Evolutionary conservation across 2,113 vertebrate genomes (phyloP), one percentile per base, ranked within the genome.

Genomic region (Ceyx margarethae): DNA sequence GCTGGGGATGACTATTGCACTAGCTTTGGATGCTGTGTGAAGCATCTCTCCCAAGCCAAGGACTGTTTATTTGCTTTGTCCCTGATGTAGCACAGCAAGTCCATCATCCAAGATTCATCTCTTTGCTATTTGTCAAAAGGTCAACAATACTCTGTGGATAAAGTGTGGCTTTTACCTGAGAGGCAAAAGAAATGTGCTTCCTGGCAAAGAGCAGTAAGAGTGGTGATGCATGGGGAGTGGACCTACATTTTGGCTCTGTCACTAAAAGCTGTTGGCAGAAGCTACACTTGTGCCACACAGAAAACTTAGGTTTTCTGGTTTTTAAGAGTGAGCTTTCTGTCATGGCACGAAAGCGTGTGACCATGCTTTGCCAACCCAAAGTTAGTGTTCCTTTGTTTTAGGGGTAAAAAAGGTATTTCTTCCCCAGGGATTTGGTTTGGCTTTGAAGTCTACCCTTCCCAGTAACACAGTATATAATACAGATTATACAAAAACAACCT

Each of bases 41-140:
- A 62, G 5, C 3, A 1, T 14, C 21, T 77, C 17, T 29, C 35
- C 26, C 0, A 0, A 45, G 67, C 62, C 35, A n/a, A 22, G 29
- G 6, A 14, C 19, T 54, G 45, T 40, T 83, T 72, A 35, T 73
- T 78, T 90, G 54, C 19, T 85, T 76, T 85, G 60, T 19, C 54
- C n/a, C 18, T 85, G 72, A 65, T 43, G 46, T 16, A 76, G 60
- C 35, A 66, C 29, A 73, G n/a, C 37, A 50, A 90, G 58, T 23
- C 50, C 35, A 16, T 25, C n/a, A 40, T 48, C 71, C 71, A 82
- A 85, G 79, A 73, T 29, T 53, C n/a, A 31, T 26, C 18, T 31
- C 51, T 75, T 54, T 53, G 13, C 15, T 85, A 28, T 82, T 65
- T 87, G 26, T 76, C 82, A 80, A 69, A 91, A 95, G 79, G 60